Evolutionary conservation across 2,113 vertebrate species (phyloP).

Genomic region (Pogona vitticeps): DNA sequence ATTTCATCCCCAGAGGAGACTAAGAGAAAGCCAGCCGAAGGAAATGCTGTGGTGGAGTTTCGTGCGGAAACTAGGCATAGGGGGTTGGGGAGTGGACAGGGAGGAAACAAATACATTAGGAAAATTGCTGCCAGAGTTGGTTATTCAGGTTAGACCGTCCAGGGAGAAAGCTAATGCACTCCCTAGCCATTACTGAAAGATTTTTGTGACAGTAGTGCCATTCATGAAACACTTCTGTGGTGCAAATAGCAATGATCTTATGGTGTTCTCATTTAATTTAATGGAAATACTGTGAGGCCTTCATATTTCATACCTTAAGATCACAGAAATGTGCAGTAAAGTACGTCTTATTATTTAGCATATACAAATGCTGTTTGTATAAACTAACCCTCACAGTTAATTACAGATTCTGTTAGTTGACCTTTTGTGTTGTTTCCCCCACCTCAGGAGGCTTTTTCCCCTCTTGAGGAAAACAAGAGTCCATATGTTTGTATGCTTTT

Average conservation of each 20-base stretch:
- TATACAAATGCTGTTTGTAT: slow-evolving; percentile 46
- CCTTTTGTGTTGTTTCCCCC: not conserved
- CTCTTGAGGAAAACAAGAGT: not conserved
- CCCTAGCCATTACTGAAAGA: slow-evolving; percentile 33
- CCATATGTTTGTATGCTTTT: slow-evolving; percentile 31
- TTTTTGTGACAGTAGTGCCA: slow-evolving; percentile 47
- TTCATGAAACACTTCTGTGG: slow-evolving; percentile 41
- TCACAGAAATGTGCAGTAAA: slow-evolving; percentile 47
- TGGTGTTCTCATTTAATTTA: slow-evolving; percentile 51
- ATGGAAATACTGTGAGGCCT: slow-evolving; percentile 35
- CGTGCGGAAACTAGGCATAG: slow-evolving; percentile 35
- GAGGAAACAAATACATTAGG: slow-evolving; percentile 52
- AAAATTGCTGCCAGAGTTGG: slow-evolving; percentile 44
- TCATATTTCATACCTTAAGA: slow-evolving; percentile 48
- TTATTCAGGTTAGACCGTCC: slow-evolving; percentile 48
- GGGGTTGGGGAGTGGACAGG: slow-evolving; percentile 17
- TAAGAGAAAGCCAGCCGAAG: slow-evolving; percentile 52
- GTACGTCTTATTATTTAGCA: slow-evolving; percentile 43
- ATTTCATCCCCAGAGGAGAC: slow-evolving; percentile 41
- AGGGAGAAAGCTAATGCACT: slow-evolving; percentile 49
- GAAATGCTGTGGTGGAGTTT: slow-evolving; percentile 45
- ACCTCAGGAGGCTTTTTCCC: slow-evolving; percentile 15
- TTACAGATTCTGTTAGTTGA: slow-evolving; percentile 36
- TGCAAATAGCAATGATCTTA: slow-evolving; percentile 45
- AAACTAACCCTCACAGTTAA: slow-evolving; percentile 50